A percentile compares a stretch with the other conserved stretches of the same genome.
These are phyloP conservation scores for Melanophora roralis DNA, from an alignment of 2,888 invertebrate genomes.

Conservation along the genomic window DNA sequence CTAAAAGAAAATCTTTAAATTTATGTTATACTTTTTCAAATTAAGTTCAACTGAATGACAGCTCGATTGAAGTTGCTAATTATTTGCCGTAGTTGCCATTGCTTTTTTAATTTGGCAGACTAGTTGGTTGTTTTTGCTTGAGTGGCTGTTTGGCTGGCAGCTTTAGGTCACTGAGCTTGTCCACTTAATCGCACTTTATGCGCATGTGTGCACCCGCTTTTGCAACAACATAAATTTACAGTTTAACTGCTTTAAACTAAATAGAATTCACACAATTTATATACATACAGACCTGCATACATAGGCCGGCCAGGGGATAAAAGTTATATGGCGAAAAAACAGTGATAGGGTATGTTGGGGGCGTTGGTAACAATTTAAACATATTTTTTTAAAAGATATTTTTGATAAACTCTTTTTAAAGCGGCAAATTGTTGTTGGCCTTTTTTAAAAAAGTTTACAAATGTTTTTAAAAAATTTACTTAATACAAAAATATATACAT, in stretches of 20 bases:
- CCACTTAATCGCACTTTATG: conserved; percentile 75
- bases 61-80: conserved; percentile 60
- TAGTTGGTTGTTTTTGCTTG: conserved; percentile 21
- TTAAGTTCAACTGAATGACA: conserved; percentile 62
- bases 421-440: too few relatives aligned
- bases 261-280: conserved; percentile 36
- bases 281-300: neutral
- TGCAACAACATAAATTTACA: conserved; percentile 66
- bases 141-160: conserved; percentile 55
- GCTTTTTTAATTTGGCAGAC: conserved; percentile 27
- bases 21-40: conserved; percentile 59
- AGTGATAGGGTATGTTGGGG: conserved; percentile 49
- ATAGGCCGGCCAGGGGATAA: conserved; percentile 23
- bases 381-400: too few relatives aligned
- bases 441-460: too few relatives aligned
- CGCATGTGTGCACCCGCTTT: conserved; percentile 70
- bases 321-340: conserved; percentile 56
- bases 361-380: too few relatives aligned
- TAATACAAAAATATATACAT: too few relatives aligned
- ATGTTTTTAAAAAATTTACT: too few relatives aligned
- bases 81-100: conserved; percentile 33
- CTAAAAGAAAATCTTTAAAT: conserved; percentile 59
- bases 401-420: too few relatives aligned
- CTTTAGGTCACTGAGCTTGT: conserved; percentile 68
- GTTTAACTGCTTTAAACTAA: conserved; percentile 64